Conservation (phyloP, 2,113 vertebrate species). For the Potamarius usumacintae region DNA sequence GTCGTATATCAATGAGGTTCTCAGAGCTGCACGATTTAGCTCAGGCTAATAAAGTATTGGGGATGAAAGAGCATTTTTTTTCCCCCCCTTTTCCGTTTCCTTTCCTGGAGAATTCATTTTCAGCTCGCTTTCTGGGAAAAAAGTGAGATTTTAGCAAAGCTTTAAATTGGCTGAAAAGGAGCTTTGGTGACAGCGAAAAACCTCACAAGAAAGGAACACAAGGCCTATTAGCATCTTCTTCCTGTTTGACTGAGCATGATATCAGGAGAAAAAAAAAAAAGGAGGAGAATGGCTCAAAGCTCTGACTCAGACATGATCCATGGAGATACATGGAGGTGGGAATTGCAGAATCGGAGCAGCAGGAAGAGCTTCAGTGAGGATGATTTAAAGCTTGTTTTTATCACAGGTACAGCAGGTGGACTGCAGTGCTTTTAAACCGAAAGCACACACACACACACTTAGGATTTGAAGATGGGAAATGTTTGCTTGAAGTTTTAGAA, state of each 20-base stretch:
- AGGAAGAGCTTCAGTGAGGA: slow-evolving; percentile 29
- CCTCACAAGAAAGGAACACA: background rate
- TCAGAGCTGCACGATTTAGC: slow-evolving; percentile 41
- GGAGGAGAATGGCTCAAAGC: background rate
- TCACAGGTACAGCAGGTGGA: slow-evolving; percentile 18
- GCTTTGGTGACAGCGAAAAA: slow-evolving; percentile 23
- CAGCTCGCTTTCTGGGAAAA: slow-evolving; percentile 1
- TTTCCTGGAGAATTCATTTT: slow-evolving; percentile 32
- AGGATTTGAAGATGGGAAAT: background rate
- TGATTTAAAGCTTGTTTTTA: background rate
- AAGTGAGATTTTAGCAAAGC: slow-evolving; percentile 16
- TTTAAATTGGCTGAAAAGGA: slow-evolving; percentile 43
- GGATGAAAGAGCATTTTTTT: slow-evolving; percentile 29
- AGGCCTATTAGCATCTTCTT: slow-evolving; percentile 25
- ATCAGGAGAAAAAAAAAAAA: background rate
- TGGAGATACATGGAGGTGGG: slow-evolving; percentile 22
- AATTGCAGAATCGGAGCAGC: slow-evolving; percentile 27
- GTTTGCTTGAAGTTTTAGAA: background rate
- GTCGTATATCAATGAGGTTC: slow-evolving; percentile 30
- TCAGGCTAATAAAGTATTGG: slow-evolving; percentile 33
- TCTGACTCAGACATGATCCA: slow-evolving; percentile 9
- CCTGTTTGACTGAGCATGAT: slow-evolving; percentile 3
- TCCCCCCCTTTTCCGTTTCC: slow-evolving; percentile 18
- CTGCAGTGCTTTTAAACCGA: slow-evolving; percentile 12
- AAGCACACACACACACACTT: background rate